Conservation (phyloP, 2,797 vertebrate genomes). For the Paramormyrops hopkinsi region DNA sequence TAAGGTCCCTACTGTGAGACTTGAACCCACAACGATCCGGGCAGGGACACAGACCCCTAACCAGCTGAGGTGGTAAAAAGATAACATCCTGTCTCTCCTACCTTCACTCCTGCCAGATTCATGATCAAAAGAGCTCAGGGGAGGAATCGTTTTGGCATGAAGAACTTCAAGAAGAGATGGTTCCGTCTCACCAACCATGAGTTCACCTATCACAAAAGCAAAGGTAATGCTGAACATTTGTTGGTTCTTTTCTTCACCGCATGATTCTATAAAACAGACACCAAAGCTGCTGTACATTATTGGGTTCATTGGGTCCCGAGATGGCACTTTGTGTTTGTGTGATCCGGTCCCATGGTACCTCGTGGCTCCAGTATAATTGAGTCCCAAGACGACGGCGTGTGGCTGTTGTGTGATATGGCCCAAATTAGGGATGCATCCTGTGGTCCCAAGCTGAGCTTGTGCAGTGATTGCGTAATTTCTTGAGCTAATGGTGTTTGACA, state of each 20-base stretch:
- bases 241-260: conserved; percentile 16
- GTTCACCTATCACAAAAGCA: conserved; percentile 95
- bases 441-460: not conserved
- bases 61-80: not conserved
- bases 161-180: conserved; percentile 99
- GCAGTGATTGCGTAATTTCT: not conserved
- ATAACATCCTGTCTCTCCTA: not conserved
- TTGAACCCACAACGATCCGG: not conserved
- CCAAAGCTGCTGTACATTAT: not conserved
- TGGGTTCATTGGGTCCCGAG: not conserved
- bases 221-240: conserved; percentile 68
- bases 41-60: not conserved
- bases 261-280: not conserved
- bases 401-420: not conserved
- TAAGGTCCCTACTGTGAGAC: not conserved
- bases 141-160: conserved; percentile 92
- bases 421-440: not conserved
- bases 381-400: not conserved
- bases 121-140: conserved; percentile 98
- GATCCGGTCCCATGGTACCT: not conserved
- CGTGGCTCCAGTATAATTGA: not conserved
- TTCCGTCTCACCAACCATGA: conserved; percentile 96
- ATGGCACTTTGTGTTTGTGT: not conserved
- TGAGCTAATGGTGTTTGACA: not conserved
- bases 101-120: conserved; percentile 62